Conservation (phyloP, 2,888 invertebrate genomes). For the Conchocele bisecta region DNA sequence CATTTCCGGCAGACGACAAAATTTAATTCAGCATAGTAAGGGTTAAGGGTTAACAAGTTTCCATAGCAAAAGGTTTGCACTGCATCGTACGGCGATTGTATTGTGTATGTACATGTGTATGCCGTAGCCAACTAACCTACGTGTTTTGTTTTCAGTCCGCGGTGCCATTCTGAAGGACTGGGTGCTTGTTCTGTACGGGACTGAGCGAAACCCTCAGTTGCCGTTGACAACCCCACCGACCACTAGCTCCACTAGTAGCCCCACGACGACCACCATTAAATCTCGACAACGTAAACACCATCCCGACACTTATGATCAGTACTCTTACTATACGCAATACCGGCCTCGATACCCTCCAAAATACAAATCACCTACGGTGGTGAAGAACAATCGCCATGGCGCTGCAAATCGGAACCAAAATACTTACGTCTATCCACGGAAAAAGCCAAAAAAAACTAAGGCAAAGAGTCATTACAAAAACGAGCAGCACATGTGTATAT, state of each 20-base stretch:
- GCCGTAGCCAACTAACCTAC: too few species aligned
- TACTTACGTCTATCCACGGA: constrained; percentile 16
- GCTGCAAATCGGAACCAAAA: not conserved
- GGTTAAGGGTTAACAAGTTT: too few species aligned
- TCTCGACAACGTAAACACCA: constrained; percentile 39
- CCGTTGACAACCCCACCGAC: constrained; percentile 60
- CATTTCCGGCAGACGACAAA: too few species aligned
- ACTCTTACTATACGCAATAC: constrained; percentile 4
- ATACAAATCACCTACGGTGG: not conserved
- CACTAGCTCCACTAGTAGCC: constrained; percentile 59
- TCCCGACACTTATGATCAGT: constrained; percentile 3
- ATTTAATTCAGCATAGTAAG: too few species aligned
- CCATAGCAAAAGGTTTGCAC: too few species aligned
- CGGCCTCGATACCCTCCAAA: not conserved
- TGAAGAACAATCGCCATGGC: not conserved
- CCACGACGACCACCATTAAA: constrained; percentile 49
- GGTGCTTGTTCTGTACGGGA: constrained; percentile 96
- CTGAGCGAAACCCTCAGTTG: constrained; percentile 83
- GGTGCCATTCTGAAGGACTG: constrained; percentile 93
- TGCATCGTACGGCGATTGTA: too few species aligned
- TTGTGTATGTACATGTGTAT: too few species aligned
- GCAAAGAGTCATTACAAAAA: not conserved
- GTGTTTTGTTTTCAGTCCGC: constrained; percentile 76
- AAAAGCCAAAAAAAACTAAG: not conserved
- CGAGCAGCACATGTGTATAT: constrained; percentile 73